Evolutionary conservation across 2,113 vertebrate species (phyloP), one percentile per base, ranked within the genome.

Genomic region (Otolemur garnettii): DNA sequence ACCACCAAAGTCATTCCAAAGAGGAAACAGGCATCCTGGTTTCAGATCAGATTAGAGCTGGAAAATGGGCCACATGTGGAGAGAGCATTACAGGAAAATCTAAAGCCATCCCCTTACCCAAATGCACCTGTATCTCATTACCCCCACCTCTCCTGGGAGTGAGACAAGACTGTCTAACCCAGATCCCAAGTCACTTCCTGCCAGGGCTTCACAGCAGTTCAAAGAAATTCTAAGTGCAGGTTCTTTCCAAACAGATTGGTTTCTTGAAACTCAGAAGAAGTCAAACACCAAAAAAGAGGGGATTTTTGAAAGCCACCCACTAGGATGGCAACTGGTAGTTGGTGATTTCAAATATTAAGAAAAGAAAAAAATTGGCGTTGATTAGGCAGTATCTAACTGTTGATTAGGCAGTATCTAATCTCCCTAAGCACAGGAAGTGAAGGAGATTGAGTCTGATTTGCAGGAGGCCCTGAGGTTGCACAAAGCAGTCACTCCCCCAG

Each of bases 251-350:
- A 97, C 62, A 97, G 78, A 87, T 72, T 84, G 62, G 88, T 88
- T 98, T 97, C 96, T 96, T 96, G 94, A 97, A 96, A 97, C 94
- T 92, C 94, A 84, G 57, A 92, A 94, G 80, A 96, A 95, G 77
- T 87, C 84, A 95, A 96, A 95, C 87, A 87, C 88, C 91, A 97
- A 91, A 94, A 95, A 93, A 94, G 89, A 95, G 97, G 97, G 97
- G 96, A 97, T 98, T 97, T 97, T 94, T 98, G 91, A 96, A 89
- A 88, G 87, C 95, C 97, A 97, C 96, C 97, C 96, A 97, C 94
- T 91, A 94, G 97, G 96, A 97, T 96, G 96, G 93, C 95, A 97
- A 96, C 74, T 93, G 72, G 79, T 94, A 93, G 60, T 96, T 86
- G 53, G 85, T 92, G 97, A 93, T 97, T 96, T 97, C 96, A 97